Percentiles rank a stretch among this genome's conserved stretches.
Evolutionary conservation across 2,888 invertebrate genomes (phyloP).

Genomic region (Eristalis tenax): DNA sequence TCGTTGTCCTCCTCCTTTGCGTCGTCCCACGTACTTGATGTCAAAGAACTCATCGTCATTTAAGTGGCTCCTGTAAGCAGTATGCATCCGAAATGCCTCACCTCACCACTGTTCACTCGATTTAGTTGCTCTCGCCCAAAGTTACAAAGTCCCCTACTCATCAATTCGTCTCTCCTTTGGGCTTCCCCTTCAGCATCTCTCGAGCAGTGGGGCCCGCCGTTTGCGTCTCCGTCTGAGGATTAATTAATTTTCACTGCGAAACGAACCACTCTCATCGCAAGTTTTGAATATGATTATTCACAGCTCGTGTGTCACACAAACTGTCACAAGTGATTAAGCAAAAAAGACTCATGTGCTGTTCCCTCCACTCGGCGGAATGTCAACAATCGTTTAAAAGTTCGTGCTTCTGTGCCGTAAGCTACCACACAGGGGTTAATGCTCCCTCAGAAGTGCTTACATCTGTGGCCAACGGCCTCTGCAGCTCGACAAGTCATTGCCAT

Average conservation of each 20-base stretch:
- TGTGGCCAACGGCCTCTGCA: background rate
- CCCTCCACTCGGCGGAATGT: background rate
- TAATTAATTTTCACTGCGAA: background rate
- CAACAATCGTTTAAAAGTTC: background rate
- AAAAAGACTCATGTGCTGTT: background rate
- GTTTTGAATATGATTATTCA: background rate
- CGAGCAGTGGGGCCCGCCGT: background rate
- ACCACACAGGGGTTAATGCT: background rate
- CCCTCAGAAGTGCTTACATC: background rate
- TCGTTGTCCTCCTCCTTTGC: no score
- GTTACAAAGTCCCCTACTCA: background rate
- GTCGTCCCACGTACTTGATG: no score
- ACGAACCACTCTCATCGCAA: background rate
- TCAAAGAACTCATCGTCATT: no score
- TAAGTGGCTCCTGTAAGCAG: no score
- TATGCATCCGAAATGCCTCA: no score
- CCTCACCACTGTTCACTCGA: background rate
- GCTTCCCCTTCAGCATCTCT: background rate
- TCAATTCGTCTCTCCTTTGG: background rate
- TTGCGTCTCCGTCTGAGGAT: background rate
- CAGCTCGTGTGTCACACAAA: background rate
- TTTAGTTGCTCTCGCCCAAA: background rate
- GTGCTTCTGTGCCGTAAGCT: background rate
- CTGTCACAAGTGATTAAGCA: conserved; percentile 2
- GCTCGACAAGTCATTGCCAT: background rate